phyloP scores from a whole-genome alignment of 2,797 vertebrate genomes.

The Sciurus vulgaris region DNA sequence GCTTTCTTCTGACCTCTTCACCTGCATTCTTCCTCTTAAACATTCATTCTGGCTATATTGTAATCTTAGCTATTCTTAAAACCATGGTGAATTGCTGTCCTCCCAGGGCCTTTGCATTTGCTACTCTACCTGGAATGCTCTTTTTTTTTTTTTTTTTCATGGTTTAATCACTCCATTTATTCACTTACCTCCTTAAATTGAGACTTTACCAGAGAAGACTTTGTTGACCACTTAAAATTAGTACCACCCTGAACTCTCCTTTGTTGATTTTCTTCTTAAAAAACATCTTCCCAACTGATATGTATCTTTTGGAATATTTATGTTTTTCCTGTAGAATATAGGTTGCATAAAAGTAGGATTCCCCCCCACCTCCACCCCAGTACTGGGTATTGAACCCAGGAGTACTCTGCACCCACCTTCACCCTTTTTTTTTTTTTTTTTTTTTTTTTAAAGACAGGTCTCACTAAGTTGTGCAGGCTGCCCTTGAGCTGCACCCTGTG shows the following conservation, averaged over 20 bases:
- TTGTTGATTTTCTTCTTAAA: constrained; percentile 38
- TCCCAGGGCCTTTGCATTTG: constrained; percentile 24
- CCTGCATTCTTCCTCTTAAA: not conserved
- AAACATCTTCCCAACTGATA: not conserved
- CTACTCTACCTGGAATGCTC: not conserved
- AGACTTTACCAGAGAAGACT: constrained; percentile 35
- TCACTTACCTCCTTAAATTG: not conserved
- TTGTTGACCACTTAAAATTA: not conserved
- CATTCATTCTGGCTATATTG: not conserved
- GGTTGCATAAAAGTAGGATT: constrained; percentile 12
- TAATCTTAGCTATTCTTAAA: not conserved
- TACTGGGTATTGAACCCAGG: too few species aligned
- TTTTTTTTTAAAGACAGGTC: not conserved
- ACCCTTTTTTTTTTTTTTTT: not conserved
- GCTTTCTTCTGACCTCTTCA: not conserved
- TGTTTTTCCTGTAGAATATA: constrained; percentile 5
- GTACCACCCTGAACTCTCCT: not conserved
- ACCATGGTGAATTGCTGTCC: not conserved
- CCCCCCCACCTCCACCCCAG: too few species aligned
- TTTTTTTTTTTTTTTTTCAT: not conserved
- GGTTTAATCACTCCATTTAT: not conserved
- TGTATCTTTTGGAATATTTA: not conserved
- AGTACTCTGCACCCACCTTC: too few species aligned
- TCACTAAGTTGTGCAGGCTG: too few species aligned
- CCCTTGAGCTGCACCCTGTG: too few species aligned